A percentile compares a stretch with the other conserved stretches of the same genome.
phyloP scores from a whole-genome alignment of 2,113 vertebrate species.

The Apteryx owenii region DNA sequence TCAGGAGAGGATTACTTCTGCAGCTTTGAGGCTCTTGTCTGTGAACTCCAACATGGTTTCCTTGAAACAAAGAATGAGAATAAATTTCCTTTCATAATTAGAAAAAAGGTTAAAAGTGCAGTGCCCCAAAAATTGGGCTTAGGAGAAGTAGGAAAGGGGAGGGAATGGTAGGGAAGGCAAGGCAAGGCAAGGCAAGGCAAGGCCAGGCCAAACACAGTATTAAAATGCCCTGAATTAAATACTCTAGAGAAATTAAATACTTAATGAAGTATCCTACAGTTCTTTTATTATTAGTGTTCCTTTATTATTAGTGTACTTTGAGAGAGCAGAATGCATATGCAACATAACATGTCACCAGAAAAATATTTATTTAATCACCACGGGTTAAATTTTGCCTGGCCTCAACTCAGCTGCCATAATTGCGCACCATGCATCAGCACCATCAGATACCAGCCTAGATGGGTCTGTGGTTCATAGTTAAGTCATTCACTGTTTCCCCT shows the following conservation, averaged over 20 bases:
- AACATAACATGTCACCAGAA: slow-evolving; percentile 18
- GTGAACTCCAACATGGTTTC: neutral
- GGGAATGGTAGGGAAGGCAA: neutral
- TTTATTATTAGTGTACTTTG: neutral
- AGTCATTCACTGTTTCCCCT: neutral
- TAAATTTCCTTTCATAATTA: neutral
- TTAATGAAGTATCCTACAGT: neutral
- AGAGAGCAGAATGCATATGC: neutral
- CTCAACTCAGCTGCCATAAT: neutral
- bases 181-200: neutral
- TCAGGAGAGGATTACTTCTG: neutral
- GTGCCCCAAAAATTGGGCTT: neutral
- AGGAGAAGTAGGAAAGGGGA: neutral
- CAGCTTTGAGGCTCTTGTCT: neutral
- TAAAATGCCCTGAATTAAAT: neutral
- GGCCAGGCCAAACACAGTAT: neutral
- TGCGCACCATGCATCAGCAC: neutral
- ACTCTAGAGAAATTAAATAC: slow-evolving; percentile 2
- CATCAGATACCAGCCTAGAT: neutral
- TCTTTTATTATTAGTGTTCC: neutral
- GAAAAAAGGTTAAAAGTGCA: neutral
- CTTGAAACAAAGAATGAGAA: neutral
- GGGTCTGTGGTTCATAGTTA: neutral
- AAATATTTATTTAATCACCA: slow-evolving; percentile 35
- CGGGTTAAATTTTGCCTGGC: slow-evolving; percentile 3